phyloP scores from a whole-genome alignment of 2,888 invertebrate species.

The Pristionchus arcanus region DNA sequence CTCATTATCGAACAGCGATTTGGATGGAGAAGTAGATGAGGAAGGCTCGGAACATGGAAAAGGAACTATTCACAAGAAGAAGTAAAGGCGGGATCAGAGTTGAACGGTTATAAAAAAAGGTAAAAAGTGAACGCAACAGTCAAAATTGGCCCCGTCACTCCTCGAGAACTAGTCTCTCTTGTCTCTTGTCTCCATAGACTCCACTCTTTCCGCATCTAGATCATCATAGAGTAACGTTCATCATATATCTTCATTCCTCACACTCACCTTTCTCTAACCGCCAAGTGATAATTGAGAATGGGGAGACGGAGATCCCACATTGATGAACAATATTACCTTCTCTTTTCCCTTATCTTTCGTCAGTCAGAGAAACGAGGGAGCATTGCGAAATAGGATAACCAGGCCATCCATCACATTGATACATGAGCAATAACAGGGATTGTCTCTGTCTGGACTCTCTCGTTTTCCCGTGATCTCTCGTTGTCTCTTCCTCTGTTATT shows the following conservation, averaged over 20 bases:
- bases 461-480: not conserved
- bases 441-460: not conserved
- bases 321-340: not conserved
- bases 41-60: not conserved
- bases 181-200: not conserved
- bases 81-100: not conserved
- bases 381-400: not conserved
- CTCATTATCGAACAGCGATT: not conserved
- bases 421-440: not conserved
- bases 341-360: too few species aligned
- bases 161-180: not conserved
- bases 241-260: not conserved
- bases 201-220: not conserved
- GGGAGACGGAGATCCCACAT: not conserved
- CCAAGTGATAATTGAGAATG: not conserved
- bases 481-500: not conserved
- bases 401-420: not conserved
- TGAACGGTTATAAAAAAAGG: not conserved
- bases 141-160: not conserved
- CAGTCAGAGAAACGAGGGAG: not conserved
- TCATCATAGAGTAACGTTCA: not conserved
- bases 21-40: not conserved
- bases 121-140: not conserved
- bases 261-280: not conserved
- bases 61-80: not conserved